Conservation (phyloP, 2,113 vertebrate species). For the Bubo blakistoni region DNA sequence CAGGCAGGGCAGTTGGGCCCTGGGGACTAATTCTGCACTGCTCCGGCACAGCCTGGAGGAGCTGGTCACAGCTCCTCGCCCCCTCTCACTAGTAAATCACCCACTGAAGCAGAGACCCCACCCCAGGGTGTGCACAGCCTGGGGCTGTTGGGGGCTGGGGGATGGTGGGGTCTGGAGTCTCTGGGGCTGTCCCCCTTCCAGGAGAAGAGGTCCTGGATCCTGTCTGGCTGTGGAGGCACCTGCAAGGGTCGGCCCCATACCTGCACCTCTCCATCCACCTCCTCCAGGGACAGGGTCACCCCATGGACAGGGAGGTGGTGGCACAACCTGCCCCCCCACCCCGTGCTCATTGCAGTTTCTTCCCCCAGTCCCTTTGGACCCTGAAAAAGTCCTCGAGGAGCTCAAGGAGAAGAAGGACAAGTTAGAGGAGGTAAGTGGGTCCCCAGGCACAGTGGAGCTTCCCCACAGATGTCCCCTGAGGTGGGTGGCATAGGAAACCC, state of each 20-base stretch:
- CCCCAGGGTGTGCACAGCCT: background rate
- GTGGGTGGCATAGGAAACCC: background rate
- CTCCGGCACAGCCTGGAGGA: background rate
- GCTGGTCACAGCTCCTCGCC: background rate
- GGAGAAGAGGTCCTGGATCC: background rate
- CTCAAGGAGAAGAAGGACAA: conserved; percentile 58
- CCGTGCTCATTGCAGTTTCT: background rate
- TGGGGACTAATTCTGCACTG: background rate
- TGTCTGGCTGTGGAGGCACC: background rate
- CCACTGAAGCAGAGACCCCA: background rate
- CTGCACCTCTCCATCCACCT: background rate
- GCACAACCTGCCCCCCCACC: background rate
- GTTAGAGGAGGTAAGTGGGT: conserved; percentile 53
- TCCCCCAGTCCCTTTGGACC: conserved; percentile 23
- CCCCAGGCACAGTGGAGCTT: background rate
- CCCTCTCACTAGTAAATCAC: rapidly evolving
- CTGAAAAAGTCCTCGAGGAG: conserved; percentile 11
- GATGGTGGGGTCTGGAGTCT: background rate
- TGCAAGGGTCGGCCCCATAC: background rate
- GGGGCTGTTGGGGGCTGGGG: no score
- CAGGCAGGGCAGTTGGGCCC: background rate
- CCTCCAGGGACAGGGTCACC: background rate
- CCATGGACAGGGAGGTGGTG: background rate
- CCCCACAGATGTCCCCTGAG: rapidly evolving
- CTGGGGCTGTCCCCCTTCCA: background rate